Conservation (phyloP, 2,113 vertebrate species). For the Calyptommatus sinebrachiatus region DNA sequence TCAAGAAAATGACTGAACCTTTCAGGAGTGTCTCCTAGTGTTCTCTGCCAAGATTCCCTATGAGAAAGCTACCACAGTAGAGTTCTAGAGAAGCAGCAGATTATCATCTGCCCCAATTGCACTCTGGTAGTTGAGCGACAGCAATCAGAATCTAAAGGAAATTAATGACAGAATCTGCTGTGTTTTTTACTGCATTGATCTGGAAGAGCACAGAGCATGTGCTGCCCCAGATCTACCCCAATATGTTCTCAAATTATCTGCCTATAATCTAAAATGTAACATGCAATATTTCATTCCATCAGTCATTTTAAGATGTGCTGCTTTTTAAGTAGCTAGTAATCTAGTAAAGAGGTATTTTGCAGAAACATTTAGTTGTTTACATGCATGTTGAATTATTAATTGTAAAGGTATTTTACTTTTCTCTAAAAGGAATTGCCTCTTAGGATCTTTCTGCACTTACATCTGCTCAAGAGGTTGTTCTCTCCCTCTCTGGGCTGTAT, state of each 20-base stretch:
- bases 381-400: neutral
- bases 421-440: neutral
- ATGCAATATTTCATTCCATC: constrained; percentile 13
- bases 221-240: neutral
- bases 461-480: no score
- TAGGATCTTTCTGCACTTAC: no score
- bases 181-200: constrained; percentile 27
- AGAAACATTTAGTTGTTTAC: neutral
- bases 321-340: constrained; percentile 28
- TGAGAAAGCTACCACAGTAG: constrained; percentile 37
- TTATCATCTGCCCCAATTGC: constrained; percentile 10
- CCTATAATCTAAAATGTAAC: constrained; percentile 20
- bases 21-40: constrained; percentile 72
- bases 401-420: neutral
- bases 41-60: constrained; percentile 31
- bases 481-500: no score
- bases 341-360: constrained; percentile 25
- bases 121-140: constrained; percentile 38
- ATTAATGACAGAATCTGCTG: constrained; percentile 54
- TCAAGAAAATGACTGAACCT: constrained; percentile 73
- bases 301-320: constrained; percentile 15
- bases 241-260: constrained; percentile 24
- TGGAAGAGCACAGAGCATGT: constrained; percentile 10
- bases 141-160: constrained; percentile 59
- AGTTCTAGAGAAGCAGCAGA: constrained; percentile 40